phyloP scores from a whole-genome alignment of 2,888 invertebrate species.

The Lepidocyrtinus sp. region DNA sequence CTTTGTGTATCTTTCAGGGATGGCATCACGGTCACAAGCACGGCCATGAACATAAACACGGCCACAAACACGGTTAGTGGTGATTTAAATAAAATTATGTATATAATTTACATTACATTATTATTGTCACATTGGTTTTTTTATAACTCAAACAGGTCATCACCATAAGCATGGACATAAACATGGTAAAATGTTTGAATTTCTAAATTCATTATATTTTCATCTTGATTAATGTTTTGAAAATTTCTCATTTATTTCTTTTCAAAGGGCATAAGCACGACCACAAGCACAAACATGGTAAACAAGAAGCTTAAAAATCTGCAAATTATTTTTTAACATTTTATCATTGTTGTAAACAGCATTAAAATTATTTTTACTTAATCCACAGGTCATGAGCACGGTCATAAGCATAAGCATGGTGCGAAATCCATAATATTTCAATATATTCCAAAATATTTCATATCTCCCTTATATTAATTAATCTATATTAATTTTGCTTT shows the following conservation, averaged over 20 bases:
- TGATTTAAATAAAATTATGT: no score
- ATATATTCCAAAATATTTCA: no score
- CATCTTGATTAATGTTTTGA: background rate
- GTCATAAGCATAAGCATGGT: conserved; percentile 36
- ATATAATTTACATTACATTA: no score
- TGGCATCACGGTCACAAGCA: conserved; percentile 36
- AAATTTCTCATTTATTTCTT: background rate
- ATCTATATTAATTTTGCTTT: no score
- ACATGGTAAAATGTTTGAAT: no score
- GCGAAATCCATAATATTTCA: no score
- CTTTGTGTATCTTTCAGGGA: no score
- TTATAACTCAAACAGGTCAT: conserved; percentile 22
- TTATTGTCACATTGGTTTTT: no score
- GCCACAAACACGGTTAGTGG: background rate
- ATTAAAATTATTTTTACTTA: background rate
- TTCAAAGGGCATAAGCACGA: conserved; percentile 23
- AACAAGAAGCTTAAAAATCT: background rate
- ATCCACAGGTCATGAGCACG: conserved; percentile 20
- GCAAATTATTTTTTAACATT: background rate
- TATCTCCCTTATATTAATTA: no score
- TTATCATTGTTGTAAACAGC: background rate
- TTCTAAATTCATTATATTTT: no score
- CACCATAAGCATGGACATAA: conserved; percentile 37
- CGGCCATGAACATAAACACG: conserved; percentile 32
- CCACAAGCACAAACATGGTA: conserved; percentile 29